Percentiles rank a stretch among this genome's conserved stretches.
These are phyloP conservation scores for Andrena chrysosceles DNA, from an alignment of 2,888 invertebrate species.

Conservation along the genomic window DNA sequence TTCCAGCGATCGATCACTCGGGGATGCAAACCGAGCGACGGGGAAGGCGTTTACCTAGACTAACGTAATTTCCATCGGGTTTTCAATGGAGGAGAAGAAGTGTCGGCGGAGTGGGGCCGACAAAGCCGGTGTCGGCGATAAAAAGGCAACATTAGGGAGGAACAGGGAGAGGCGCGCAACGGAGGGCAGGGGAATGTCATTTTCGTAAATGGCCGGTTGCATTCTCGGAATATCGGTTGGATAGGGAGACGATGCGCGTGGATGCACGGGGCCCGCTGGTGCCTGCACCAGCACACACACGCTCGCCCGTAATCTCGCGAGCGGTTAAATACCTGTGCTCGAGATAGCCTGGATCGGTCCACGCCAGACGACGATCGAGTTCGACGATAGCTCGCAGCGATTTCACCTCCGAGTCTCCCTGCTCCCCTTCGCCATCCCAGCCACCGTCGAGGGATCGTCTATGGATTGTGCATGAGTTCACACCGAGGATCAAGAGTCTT, in stretches of 20 bases:
- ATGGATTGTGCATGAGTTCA: no score
- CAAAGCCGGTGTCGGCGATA: conserved; percentile 6
- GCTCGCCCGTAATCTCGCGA: not conserved
- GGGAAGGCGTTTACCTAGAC: conserved; percentile 14
- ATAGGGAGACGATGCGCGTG: conserved; percentile 8
- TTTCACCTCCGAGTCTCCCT: conserved; percentile 23
- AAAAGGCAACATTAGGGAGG: conserved; percentile 5
- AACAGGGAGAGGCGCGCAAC: not conserved
- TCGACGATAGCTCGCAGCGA: conserved; percentile 1
- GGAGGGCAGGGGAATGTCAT: conserved; percentile 30
- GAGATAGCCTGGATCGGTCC: not conserved
- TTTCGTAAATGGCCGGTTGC: conserved; percentile 38
- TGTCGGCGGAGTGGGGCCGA: conserved; percentile 4
- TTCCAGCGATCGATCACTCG: conserved; percentile 18
- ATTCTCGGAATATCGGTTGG: conserved; percentile 31
- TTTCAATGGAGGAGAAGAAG: conserved; percentile 44
- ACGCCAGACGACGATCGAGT: not conserved
- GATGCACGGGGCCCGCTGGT: not conserved
- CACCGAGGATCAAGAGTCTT: no score
- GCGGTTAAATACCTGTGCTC: conserved; percentile 5
- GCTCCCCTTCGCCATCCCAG: not conserved
- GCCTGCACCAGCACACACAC: not conserved
- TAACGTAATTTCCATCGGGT: conserved; percentile 56
- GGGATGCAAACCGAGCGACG: conserved; percentile 15
- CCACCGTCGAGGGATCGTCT: not conserved